These are phyloP conservation scores for Gyps fulvus DNA, from an alignment of 2,113 vertebrate genomes.

Conservation along the genomic window DNA sequence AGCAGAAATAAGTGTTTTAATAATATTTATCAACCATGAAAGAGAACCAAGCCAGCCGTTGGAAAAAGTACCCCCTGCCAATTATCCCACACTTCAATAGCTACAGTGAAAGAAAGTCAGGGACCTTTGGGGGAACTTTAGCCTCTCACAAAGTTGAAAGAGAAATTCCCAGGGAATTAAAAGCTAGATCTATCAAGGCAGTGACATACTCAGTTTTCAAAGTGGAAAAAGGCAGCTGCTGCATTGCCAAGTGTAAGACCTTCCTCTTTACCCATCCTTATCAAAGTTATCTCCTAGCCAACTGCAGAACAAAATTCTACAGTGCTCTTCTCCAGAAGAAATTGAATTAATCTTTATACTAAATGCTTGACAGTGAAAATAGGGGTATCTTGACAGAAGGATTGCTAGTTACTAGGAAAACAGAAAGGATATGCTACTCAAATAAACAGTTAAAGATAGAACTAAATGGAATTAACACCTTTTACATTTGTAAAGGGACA, in stretches of 20 bases:
- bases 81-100: constrained; percentile 7
- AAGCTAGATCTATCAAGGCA: constrained; percentile 6
- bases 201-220: constrained; percentile 37
- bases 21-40: constrained; percentile 16
- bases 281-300: neutral
- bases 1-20: neutral
- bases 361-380: neutral
- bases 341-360: neutral
- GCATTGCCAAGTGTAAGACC: neutral
- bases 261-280: neutral
- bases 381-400: neutral
- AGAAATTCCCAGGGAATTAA: constrained; percentile 48
- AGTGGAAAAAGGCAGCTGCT: constrained; percentile 62
- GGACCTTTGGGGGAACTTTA: constrained; percentile 25
- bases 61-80: neutral
- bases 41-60: neutral
- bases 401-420: neutral
- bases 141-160: constrained; percentile 36
- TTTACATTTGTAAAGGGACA: neutral
- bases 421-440: neutral
- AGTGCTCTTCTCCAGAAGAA: neutral
- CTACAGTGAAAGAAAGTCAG: neutral
- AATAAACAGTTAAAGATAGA: neutral
- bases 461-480: neutral
- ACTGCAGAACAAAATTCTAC: neutral